Evolutionary conservation across 2,888 invertebrate species (phyloP).

Genomic region (Xylophagus ater): DNA sequence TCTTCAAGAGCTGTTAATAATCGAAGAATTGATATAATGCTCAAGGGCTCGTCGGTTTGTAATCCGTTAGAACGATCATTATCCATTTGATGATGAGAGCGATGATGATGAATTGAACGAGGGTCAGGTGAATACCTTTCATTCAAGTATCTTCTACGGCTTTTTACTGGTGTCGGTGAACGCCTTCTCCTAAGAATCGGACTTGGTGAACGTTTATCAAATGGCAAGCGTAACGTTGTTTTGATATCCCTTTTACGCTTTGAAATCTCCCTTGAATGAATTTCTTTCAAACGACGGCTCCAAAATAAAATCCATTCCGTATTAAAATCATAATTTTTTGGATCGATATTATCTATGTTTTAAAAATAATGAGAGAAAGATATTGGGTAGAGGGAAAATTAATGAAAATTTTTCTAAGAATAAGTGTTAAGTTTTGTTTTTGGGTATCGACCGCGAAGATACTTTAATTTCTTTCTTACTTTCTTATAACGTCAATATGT

Average conservation of each 20-base stretch:
- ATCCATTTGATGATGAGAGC: background rate
- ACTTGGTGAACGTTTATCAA: conserved; percentile 13
- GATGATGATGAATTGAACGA: background rate
- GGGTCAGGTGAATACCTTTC: conserved; percentile 1
- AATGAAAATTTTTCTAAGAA: background rate
- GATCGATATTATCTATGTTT: conserved; percentile 15
- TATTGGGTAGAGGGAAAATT: no score
- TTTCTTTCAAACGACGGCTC: conserved; percentile 11
- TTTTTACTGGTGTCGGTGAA: conserved; percentile 2
- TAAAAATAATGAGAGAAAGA: conserved; percentile 10
- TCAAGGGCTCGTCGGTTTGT: conserved; percentile 9
- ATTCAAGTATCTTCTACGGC: no score
- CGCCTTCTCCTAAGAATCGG: conserved; percentile 8
- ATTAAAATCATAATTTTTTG: conserved; percentile 16
- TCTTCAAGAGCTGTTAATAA: conserved; percentile 17
- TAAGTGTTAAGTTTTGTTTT: background rate
- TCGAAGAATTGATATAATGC: conserved; percentile 15
- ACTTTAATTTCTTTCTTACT: background rate
- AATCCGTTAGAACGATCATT: background rate
- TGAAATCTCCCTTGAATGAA: conserved; percentile 12
- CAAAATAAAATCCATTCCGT: conserved; percentile 16
- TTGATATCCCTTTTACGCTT: conserved; percentile 14
- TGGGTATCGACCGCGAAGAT: background rate
- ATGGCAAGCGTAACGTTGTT: conserved; percentile 13
- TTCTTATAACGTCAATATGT: background rate